Evolutionary conservation across 1,140 invertebrate species (phyloP).

Genomic region (Sarcophaga peregrina): DNA sequence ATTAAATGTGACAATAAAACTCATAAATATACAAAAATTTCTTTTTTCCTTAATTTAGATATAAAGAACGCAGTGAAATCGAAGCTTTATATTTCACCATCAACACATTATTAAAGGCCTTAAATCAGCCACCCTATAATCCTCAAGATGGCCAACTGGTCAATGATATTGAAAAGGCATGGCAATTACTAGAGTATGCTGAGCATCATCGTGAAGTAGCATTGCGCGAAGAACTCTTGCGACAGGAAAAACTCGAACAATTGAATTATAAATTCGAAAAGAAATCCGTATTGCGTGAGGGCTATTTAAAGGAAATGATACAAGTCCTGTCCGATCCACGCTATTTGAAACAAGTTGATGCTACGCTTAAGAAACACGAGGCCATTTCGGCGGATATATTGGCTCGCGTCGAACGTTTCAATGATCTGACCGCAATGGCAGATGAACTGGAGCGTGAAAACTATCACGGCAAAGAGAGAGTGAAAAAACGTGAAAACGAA

Average conservation of each 20-base stretch:
- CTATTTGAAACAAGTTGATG: conserved; percentile 93
- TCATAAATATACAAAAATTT: not conserved
- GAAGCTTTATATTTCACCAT: conserved; percentile 97
- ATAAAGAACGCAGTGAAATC: conserved; percentile 95
- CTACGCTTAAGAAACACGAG: conserved; percentile 98
- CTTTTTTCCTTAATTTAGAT: conserved; percentile 70
- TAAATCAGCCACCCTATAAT: conserved; percentile 88
- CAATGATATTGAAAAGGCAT: conserved; percentile 92
- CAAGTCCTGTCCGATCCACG: conserved; percentile 93
- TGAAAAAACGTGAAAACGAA: conserved; percentile 84
- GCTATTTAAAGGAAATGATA: conserved; percentile 98
- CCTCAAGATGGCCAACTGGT: conserved; percentile 92
- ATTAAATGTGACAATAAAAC: conserved; percentile 1
- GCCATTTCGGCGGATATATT: conserved; percentile 97
- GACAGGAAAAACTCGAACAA: conserved; percentile 94
- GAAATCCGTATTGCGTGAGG: conserved; percentile 75
- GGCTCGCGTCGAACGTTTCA: conserved; percentile 93
- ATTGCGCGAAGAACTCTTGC: conserved; percentile 87
- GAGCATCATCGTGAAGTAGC: conserved; percentile 95
- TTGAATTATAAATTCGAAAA: conserved; percentile 95
- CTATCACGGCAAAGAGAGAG: conserved; percentile 89
- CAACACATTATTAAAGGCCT: conserved; percentile 93
- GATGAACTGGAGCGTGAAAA: conserved; percentile 90
- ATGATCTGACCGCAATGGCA: conserved; percentile 91
- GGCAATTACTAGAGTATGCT: conserved; percentile 92